These are phyloP conservation scores for Paedocypris sp. DNA, from an alignment of 2,113 vertebrate species.

Conservation along the genomic window DNA sequence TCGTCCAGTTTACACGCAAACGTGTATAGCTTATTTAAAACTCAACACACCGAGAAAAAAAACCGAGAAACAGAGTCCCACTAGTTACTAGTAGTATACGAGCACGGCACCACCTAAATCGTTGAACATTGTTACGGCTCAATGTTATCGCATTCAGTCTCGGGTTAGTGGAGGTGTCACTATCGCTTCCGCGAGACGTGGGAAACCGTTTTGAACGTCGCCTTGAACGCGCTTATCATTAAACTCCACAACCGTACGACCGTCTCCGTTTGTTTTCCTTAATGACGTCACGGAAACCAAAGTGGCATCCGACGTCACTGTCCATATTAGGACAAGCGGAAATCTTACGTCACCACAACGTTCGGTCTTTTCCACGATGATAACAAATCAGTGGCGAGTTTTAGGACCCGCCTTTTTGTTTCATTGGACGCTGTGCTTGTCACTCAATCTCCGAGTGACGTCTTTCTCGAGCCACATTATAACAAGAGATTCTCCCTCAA, in stretches of 20 bases:
- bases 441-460: neutral
- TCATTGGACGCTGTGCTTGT: constrained; percentile 15
- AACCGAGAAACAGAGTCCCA: too few relatives aligned
- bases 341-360: neutral
- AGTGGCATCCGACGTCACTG: constrained; percentile 20
- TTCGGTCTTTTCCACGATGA: constrained; percentile 18
- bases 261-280: neutral
- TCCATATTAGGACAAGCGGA: constrained; percentile 32
- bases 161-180: too few relatives aligned
- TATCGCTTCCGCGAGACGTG: neutral
- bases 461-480: too few relatives aligned
- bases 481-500: too few relatives aligned
- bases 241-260: constrained; percentile 7
- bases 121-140: too few relatives aligned
- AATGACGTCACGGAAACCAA: constrained; percentile 22
- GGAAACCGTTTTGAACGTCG: neutral
- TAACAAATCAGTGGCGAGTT: constrained; percentile 27
- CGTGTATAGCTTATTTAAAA: too few relatives aligned
- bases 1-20: too few relatives aligned
- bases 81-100: too few relatives aligned
- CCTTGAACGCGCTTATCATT: neutral
- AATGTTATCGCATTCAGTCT: too few relatives aligned
- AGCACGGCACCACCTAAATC: too few relatives aligned
- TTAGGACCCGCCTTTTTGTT: neutral
- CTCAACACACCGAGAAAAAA: too few relatives aligned